Base-by-base conservation (phyloP, 2,888 invertebrate genomes). In the Ochlodes sylvanus region DNA sequence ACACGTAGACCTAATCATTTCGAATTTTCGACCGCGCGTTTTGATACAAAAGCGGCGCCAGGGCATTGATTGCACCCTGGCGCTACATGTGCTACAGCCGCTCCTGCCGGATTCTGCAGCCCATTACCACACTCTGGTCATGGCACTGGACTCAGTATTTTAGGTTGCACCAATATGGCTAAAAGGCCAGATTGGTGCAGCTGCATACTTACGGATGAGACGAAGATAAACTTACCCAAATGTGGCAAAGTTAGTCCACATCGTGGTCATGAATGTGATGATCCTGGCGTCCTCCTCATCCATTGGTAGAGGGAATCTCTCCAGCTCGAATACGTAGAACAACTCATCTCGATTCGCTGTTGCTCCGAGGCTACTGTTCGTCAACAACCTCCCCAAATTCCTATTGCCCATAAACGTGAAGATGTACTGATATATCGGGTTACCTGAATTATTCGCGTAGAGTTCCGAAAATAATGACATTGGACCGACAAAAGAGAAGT, bases 191-290 rank as follows among this genome's bases (percentile, higher is more conserved):
- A n/a, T n/a, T n/a, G n/a, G n/a, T n/a, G n/a, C n/a, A n/a, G n/a
- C n/a, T n/a, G n/a, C n/a, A n/a, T n/a, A n/a, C n/a, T n/a, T n/a
- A n/a, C n/a, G n/a, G n/a, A n/a, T n/a, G n/a, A n/a, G n/a, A n/a
- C n/a, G n/a, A n/a, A n/a, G n/a, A n/a, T n/a, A 19, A 27, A 78
- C 89, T 85, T 75, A 94, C 94, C 92, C 92, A 76, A 78, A 83
- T 75, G 89, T 93, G 7, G 93, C 93, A 61, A 94, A 94, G 69
- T 92, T 90, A 0, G 92, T 89, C 93, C 93, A 94, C 90, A 94
- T 88, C 82, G 87, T 88, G 0, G 93, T 89, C 91, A 94, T 89
- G 34, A 92, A 89, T 0, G 89, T 89, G 0, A 90, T 80, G 15
- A 94, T 92, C 41, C 88, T 83, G 0, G 91, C 90, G 14, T 94